phyloP scores from a whole-genome alignment of 2,113 vertebrate genomes.

The Poeciliopsis occidentalis region DNA sequence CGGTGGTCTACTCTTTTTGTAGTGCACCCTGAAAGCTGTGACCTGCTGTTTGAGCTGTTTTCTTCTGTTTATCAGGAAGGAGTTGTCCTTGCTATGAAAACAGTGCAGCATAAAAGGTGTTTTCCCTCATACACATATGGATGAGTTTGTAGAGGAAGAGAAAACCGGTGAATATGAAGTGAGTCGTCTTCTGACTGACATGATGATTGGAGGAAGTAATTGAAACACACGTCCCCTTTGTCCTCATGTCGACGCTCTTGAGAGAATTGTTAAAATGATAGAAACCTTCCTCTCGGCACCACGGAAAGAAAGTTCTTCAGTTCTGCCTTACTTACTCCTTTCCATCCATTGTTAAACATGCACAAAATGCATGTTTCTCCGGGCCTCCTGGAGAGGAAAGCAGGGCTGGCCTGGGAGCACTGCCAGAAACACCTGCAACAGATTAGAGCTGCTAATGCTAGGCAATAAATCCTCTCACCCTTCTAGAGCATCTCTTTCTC shows the following conservation, averaged over 20 bases:
- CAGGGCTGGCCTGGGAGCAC: conserved; percentile 67
- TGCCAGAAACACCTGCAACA: conserved; percentile 85
- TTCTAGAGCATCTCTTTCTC: conserved; percentile 66
- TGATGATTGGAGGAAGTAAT: conserved; percentile 22
- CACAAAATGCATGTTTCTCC: conserved; percentile 50
- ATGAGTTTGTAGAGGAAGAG: neutral
- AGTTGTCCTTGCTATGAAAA: conserved; percentile 43
- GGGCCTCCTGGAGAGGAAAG: conserved; percentile 72
- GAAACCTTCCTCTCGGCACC: conserved; percentile 1
- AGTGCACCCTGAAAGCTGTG: conserved; percentile 45
- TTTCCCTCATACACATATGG: neutral
- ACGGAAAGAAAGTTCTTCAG: conserved; percentile 19
- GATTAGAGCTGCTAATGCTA: conserved; percentile 82
- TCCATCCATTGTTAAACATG: conserved; percentile 38
- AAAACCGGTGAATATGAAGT: neutral
- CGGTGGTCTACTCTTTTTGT: conserved; percentile 67
- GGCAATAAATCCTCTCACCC: conserved; percentile 82
- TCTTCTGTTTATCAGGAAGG: conserved; percentile 34
- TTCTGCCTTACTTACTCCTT: conserved; percentile 19
- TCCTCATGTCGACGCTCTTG: conserved; percentile 40
- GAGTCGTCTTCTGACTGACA: conserved; percentile 2
- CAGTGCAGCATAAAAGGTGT: conserved; percentile 19
- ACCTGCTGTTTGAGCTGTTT: conserved; percentile 48
- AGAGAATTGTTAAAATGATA: conserved; percentile 38
- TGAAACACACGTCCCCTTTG: conserved; percentile 29